Conservation (phyloP, 2,888 invertebrate genomes). For the Protodeltote pygarga region DNA sequence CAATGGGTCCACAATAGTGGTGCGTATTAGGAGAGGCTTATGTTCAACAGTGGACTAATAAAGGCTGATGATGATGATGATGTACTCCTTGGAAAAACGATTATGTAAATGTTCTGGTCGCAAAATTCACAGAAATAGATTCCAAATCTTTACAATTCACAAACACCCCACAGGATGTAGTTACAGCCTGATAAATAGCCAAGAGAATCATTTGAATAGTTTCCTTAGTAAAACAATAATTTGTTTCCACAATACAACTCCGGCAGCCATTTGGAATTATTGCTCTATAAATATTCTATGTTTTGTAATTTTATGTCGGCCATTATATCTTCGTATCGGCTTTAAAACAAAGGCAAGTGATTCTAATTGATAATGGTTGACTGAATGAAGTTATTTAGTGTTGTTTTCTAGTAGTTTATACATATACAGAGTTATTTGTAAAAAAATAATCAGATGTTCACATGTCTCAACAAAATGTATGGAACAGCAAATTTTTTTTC, state of each 20-base stretch:
- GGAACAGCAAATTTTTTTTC: too few species aligned
- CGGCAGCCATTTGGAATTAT: constrained; percentile 46
- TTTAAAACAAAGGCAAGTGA: constrained; percentile 25
- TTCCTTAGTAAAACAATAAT: constrained; percentile 43
- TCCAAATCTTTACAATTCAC: too few species aligned
- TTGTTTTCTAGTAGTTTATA: not conserved
- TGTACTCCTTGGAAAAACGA: too few species aligned
- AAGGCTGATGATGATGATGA: too few species aligned
- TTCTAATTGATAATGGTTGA: constrained; percentile 32
- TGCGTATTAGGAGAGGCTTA: too few species aligned
- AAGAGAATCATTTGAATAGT: constrained; percentile 51
- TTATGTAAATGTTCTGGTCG: too few species aligned
- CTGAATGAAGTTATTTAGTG: too few species aligned
- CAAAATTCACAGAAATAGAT: constrained; percentile 15
- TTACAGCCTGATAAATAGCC: constrained; percentile 38
- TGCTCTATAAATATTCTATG: constrained; percentile 43
- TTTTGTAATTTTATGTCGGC: constrained; percentile 47
- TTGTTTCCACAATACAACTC: constrained; percentile 20
- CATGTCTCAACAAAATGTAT: too few species aligned
- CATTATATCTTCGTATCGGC: constrained; percentile 45
- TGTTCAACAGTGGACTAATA: too few species aligned
- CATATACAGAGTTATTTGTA: too few species aligned
- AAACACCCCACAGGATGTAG: constrained; percentile 14
- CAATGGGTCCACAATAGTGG: too few species aligned
- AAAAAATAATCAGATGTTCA: too few species aligned